These are phyloP conservation scores for Frankliniella fusca DNA, from an alignment of 2,888 invertebrate genomes.

Conservation along the genomic window DNA sequence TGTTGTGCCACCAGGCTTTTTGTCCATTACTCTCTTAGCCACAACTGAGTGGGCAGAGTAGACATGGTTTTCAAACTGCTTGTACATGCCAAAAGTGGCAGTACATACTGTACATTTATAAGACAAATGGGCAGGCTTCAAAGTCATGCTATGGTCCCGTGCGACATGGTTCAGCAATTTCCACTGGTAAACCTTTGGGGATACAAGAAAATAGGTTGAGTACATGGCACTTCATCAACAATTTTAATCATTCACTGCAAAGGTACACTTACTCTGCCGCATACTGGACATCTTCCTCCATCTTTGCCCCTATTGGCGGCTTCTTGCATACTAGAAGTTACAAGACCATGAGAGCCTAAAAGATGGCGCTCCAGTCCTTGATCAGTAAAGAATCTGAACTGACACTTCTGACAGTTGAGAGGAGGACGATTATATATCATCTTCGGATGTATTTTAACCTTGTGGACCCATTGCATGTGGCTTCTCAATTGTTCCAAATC, in stretches of 20 bases:
- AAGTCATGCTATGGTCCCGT: constrained; percentile 82
- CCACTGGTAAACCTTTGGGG: constrained; percentile 80
- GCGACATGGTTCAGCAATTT: constrained; percentile 88
- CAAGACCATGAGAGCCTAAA: constrained; percentile 87
- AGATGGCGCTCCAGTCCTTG: constrained; percentile 89
- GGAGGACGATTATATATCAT: constrained; percentile 94
- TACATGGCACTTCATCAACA: background rate
- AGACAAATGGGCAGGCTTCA: constrained; percentile 88
- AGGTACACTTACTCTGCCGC: constrained; percentile 73
- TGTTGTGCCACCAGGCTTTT: constrained; percentile 53
- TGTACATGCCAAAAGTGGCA: constrained; percentile 92
- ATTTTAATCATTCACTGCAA: background rate
- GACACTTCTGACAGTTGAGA: constrained; percentile 92
- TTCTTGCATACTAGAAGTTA: constrained; percentile 93
- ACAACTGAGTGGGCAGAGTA: constrained; percentile 90
- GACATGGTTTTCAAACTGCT: constrained; percentile 90
- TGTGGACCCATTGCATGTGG: constrained; percentile 98
- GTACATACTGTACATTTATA: constrained; percentile 95
- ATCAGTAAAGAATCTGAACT: constrained; percentile 94
- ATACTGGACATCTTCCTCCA: constrained; percentile 89
- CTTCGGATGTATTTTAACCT: constrained; percentile 92
- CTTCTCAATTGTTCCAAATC: constrained; percentile 89
- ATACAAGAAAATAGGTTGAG: background rate
- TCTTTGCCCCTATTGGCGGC: constrained; percentile 93
- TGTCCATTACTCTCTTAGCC: constrained; percentile 79